Conservation (phyloP, 2,888 invertebrate species). For the Tuta absoluta region DNA sequence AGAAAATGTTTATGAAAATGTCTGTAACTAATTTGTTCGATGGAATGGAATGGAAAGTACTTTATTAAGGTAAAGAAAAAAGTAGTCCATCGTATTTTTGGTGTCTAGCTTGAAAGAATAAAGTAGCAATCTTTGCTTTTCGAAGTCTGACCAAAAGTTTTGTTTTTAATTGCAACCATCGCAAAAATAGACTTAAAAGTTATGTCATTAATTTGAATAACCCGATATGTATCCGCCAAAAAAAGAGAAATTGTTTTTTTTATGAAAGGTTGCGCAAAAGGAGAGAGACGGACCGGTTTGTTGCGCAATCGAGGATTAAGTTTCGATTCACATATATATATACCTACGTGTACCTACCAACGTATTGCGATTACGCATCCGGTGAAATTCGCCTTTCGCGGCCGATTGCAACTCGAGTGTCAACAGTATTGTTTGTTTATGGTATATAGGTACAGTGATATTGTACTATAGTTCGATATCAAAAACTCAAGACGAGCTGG, state of each 20-base stretch:
- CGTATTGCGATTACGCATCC: slow-evolving; percentile 35
- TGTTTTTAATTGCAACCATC: background rate
- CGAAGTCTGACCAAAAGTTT: background rate
- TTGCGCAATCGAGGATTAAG: slow-evolving; percentile 29
- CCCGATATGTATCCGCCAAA: background rate
- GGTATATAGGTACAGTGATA: background rate
- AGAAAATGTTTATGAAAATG: slow-evolving; percentile 49
- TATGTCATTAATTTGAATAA: slow-evolving; percentile 1
- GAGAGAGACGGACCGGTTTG: slow-evolving; percentile 21
- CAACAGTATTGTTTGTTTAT: background rate
- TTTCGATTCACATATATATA: slow-evolving; percentile 26
- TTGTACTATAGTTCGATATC: too few relatives aligned
- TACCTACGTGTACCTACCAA: slow-evolving; percentile 2
- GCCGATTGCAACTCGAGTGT: slow-evolving; percentile 4
- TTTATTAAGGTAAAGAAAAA: slow-evolving; percentile 1
- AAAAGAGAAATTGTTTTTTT: slow-evolving; percentile 22
- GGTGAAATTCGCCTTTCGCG: slow-evolving; percentile 57
- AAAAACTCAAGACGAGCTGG: too few relatives aligned
- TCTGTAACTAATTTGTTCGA: slow-evolving; percentile 22
- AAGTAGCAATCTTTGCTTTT: background rate
- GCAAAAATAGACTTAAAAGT: slow-evolving; percentile 2
- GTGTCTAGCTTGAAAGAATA: too few relatives aligned
- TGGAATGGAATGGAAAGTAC: slow-evolving; percentile 11
- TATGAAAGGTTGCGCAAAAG: slow-evolving; percentile 20
- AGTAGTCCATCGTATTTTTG: background rate